Base-by-base conservation (phyloP, 2,113 vertebrate species). In the Sclerurus mexicanus region DNA sequence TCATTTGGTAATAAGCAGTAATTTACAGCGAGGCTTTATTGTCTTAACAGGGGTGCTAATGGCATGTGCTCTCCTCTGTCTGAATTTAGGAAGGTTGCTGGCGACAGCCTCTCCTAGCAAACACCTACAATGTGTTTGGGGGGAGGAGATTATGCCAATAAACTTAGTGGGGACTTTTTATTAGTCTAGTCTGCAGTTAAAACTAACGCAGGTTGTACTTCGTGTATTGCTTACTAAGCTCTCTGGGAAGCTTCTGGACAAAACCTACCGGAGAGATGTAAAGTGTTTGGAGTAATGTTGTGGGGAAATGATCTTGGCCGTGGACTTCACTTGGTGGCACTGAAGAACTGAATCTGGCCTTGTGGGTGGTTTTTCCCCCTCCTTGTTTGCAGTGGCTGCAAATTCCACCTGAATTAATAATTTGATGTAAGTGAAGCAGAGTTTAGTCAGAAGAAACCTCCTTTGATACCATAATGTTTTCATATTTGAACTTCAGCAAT, bases 1-100 rank as follows among this genome's bases (percentile, higher is more conserved):
- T 96, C 90, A 75, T 96, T 95, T 92, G 90, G 90, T 89, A 95
- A 95, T 94, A 90, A 82, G 81, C 74, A 69, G 85, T 96, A 95
- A 96, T 96, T 98, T 81, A 73, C 75, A 81, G 79, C 20, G 9
- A 76, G 22, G 21, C 31, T 93, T 40, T 56, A 21, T 83, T 83
- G 82, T 96, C 93, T 89, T 94, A 87, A 90, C 88, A 86, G 83
- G 67, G 85, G 47, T 91, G 31, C 87, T 95, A 77, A 97, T 92
- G 94, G 52, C 93, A 75, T 93, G 52, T 53, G 27, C 8, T 50
- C 68, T 49, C 62, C 93, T 83, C 69, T 91, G 64, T 35, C 79
- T 93, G 81, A 75, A 68, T 93, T 79, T 80, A 63, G 82, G 69
- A 93, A 95, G 91, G 87, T 87, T 87, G 75, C 66, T 68, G 76